Evolutionary conservation across 2,113 vertebrate genomes (phyloP).

Genomic region (Phocoena phocoena): DNA sequence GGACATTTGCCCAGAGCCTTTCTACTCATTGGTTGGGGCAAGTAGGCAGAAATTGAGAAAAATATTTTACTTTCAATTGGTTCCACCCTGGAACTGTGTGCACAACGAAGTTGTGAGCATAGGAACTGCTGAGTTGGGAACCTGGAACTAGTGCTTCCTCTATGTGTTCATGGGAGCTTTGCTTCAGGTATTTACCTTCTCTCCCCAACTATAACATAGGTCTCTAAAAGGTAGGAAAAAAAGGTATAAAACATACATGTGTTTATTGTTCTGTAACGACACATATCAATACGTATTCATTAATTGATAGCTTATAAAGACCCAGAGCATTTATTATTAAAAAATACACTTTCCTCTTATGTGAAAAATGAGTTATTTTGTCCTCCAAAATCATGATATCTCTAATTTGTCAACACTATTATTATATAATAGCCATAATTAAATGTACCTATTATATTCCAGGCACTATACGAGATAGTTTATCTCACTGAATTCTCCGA

Average conservation of each 20-base stretch:
- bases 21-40: neutral
- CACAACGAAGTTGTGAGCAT: neutral
- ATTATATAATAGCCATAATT: neutral
- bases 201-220: neutral
- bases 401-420: neutral
- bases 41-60: neutral
- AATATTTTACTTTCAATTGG: neutral
- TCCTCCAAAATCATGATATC: neutral
- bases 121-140: neutral
- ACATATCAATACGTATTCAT: neutral
- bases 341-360: neutral
- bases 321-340: neutral
- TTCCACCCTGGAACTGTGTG: neutral
- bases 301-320: neutral
- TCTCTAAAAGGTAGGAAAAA: neutral
- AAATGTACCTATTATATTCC: neutral
- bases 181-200: neutral
- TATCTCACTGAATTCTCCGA: neutral
- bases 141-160: neutral
- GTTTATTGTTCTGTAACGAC: slow-evolving; percentile 5
- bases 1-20: neutral
- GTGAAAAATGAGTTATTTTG: neutral
- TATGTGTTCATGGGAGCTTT: neutral
- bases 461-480: neutral
- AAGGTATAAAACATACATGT: neutral